These are phyloP conservation scores for Carlito syrichta DNA, from an alignment of 2,113 vertebrate genomes.

Conservation along the genomic window DNA sequence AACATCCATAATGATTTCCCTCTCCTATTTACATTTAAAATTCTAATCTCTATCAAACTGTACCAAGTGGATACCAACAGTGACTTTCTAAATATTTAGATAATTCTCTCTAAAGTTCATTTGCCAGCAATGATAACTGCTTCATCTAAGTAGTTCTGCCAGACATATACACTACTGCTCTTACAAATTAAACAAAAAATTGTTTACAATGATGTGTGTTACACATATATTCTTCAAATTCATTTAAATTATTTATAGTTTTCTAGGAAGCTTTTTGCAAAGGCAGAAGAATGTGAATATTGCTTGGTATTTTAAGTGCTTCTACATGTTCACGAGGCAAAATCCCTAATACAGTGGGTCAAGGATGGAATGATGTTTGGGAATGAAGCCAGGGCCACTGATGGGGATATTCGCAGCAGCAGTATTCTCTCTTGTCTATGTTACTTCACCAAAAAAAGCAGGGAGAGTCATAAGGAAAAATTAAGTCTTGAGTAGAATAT, in stretches of 20 bases:
- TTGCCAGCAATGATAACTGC: background rate
- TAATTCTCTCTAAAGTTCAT: background rate
- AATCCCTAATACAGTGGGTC: background rate
- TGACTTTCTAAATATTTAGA: background rate
- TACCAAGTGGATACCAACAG: background rate
- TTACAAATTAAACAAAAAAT: conserved; percentile 27
- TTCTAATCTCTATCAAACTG: background rate
- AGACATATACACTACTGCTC: background rate
- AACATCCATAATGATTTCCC: background rate
- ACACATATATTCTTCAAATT: background rate
- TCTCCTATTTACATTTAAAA: background rate
- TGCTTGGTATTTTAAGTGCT: conserved; percentile 52
- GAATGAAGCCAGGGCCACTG: background rate
- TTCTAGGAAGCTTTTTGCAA: conserved; percentile 25
- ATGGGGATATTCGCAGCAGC: background rate
- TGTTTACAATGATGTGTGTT: background rate
- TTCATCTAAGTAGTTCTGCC: background rate
- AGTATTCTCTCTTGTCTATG: background rate
- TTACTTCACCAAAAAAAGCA: background rate
- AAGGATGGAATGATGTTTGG: background rate
- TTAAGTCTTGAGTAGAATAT: accelerated
- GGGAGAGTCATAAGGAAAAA: background rate
- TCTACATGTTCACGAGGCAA: background rate
- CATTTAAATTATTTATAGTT: conserved; percentile 40
- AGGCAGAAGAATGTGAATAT: conserved; percentile 21